phyloP scores from a whole-genome alignment of 64 coral and sea anemone genomes.

The Pocillopora damicornis region DNA sequence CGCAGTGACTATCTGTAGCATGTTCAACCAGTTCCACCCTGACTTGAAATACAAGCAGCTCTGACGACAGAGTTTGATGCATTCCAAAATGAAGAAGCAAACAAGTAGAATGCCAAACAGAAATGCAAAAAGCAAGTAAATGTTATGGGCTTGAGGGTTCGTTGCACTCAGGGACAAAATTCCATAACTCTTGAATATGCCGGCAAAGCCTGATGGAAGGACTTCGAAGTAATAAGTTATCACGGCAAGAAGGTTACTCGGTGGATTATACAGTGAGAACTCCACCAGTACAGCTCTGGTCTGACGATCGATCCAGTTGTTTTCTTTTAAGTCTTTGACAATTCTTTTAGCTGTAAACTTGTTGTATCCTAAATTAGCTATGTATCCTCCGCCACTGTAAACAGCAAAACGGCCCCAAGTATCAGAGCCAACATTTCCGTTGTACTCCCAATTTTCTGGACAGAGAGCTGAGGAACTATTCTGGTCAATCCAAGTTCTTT shows the following conservation, averaged over 20 bases:
- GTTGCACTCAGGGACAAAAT: background rate
- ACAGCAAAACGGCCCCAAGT: background rate
- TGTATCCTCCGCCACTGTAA: constrained; percentile 37
- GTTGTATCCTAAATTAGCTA: constrained; percentile 52
- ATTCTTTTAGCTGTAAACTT: constrained; percentile 1
- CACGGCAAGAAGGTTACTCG: background rate
- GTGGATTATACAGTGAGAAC: constrained; percentile 37
- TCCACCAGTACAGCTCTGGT: constrained; percentile 45
- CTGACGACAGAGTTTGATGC: constrained; percentile 21
- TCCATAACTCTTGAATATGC: background rate
- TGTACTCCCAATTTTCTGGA: constrained; percentile 38
- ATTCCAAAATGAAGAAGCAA: constrained; percentile 10
- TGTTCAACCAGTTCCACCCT: constrained; percentile 36
- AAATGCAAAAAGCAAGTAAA: constrained; percentile 14
- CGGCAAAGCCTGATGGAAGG: constrained; percentile 20
- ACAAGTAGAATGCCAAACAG: constrained; percentile 23
- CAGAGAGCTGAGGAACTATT: background rate
- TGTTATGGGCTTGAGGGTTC: background rate
- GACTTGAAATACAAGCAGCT: constrained; percentile 7
- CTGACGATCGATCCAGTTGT: constrained; percentile 41
- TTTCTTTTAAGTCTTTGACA: constrained; percentile 21
- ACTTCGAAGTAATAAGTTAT: constrained; percentile 23
- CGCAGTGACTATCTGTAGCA: constrained; percentile 20
- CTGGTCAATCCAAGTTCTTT: background rate
- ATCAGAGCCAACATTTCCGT: background rate